These are phyloP conservation scores for Corythoichthys haematopterus DNA, from an alignment of 2,113 vertebrate genomes.

Conservation along the genomic window DNA sequence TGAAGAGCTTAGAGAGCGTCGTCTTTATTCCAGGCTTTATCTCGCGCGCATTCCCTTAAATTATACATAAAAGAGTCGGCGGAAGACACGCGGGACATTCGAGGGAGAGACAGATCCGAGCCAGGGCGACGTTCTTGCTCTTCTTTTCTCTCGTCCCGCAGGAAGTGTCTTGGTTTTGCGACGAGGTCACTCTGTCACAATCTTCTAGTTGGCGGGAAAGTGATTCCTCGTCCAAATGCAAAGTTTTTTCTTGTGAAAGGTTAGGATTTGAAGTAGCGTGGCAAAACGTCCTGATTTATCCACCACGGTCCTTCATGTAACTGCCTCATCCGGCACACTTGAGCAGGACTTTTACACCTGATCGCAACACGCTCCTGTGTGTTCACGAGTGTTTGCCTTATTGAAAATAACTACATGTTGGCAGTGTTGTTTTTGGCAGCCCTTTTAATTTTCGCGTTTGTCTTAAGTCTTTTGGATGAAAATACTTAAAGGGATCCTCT, in stretches of 20 bases:
- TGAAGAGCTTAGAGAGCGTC: slow-evolving; percentile 64
- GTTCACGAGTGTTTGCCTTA: too few relatives aligned
- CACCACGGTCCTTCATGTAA: too few relatives aligned
- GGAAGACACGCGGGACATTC: slow-evolving; percentile 59
- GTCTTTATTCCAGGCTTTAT: slow-evolving; percentile 65
- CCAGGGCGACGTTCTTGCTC: slow-evolving; percentile 29
- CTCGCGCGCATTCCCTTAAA: slow-evolving; percentile 66
- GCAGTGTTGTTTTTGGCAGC: too few relatives aligned
- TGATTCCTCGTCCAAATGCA: slow-evolving; percentile 9
- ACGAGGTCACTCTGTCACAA: slow-evolving; percentile 34
- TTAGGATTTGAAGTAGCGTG: too few relatives aligned
- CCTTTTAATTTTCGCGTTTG: too few relatives aligned
- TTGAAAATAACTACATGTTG: too few relatives aligned
- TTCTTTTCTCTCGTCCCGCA: slow-evolving; percentile 30
- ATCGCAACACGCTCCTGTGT: too few relatives aligned
- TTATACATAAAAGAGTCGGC: slow-evolving; percentile 69
- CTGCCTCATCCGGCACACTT: too few relatives aligned
- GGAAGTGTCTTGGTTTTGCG: slow-evolving; percentile 35
- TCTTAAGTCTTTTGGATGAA: too few relatives aligned
- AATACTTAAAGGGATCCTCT: too few relatives aligned
- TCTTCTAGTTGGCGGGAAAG: slow-evolving; percentile 37
- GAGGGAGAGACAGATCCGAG: slow-evolving; percentile 47
- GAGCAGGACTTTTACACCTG: too few relatives aligned
- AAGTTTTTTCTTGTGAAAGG: not conserved
- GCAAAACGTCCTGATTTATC: too few relatives aligned